These are phyloP conservation scores for Andrena marginata DNA, from an alignment of 2,888 invertebrate species.

Conservation along the genomic window DNA sequence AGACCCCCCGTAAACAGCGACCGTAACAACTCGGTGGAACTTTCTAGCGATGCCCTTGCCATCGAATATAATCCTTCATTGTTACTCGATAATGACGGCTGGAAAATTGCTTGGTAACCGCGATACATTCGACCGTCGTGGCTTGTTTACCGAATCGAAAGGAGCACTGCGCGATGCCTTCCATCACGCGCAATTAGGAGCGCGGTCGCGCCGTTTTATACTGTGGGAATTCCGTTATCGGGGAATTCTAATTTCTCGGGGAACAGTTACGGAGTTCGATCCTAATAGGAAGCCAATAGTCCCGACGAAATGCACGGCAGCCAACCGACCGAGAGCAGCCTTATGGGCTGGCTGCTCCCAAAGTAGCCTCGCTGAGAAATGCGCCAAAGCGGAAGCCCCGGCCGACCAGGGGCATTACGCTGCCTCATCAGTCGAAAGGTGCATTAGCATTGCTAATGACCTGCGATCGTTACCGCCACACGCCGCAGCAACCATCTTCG, in stretches of 20 bases:
- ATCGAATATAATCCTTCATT: slow-evolving; percentile 5
- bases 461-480: slow-evolving; percentile 81
- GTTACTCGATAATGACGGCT: background rate
- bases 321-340: slow-evolving; percentile 28
- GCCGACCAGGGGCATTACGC: slow-evolving; percentile 75
- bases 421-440: slow-evolving; percentile 83
- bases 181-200: slow-evolving; percentile 36
- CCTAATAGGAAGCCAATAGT: slow-evolving; percentile 74
- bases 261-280: slow-evolving; percentile 59
- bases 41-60: background rate
- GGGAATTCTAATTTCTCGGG: slow-evolving; percentile 60
- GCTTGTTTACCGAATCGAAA: background rate
- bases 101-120: background rate
- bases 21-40: slow-evolving; percentile 28
- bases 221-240: slow-evolving; percentile 13
- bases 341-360: slow-evolving; percentile 39
- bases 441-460: slow-evolving; percentile 84
- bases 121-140: background rate
- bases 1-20: slow-evolving; percentile 11
- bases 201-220: slow-evolving; percentile 16
- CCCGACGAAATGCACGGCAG: slow-evolving; percentile 64
- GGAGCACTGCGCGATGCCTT: background rate
- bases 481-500: slow-evolving; percentile 71
- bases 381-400: slow-evolving; percentile 50
- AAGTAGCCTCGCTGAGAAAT: slow-evolving; percentile 73